Conservation (phyloP, 1,140 invertebrate species). For the Lordiphosa clarofinis region DNA sequence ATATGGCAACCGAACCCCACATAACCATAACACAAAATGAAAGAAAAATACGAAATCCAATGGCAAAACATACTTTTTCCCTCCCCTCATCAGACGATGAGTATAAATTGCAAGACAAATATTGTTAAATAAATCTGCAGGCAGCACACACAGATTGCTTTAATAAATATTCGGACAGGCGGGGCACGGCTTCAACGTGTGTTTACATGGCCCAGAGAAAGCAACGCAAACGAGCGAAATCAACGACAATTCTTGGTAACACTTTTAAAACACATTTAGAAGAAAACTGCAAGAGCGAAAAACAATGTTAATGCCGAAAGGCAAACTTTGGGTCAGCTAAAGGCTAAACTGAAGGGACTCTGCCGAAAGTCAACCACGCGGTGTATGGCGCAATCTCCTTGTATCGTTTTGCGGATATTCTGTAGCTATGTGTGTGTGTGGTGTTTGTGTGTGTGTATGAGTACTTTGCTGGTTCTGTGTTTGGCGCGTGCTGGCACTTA, state of each 20-base stretch:
- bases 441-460: neutral
- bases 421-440: conserved; percentile 8
- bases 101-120: conserved; percentile 65
- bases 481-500: conserved; percentile 62
- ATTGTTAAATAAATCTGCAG: conserved; percentile 61
- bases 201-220: conserved; percentile 46
- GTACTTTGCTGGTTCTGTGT: conserved; percentile 16
- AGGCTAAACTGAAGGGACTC: neutral
- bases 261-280: conserved; percentile 74
- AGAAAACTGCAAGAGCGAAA: conserved; percentile 18
- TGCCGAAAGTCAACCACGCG: conserved; percentile 45
- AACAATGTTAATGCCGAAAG: conserved; percentile 57
- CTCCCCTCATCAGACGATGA: conserved; percentile 4
- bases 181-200: conserved; percentile 35
- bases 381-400: conserved; percentile 67
- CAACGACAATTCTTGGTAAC: conserved; percentile 60
- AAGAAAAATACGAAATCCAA: conserved; percentile 6
- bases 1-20: conserved; percentile 12
- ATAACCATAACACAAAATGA: conserved; percentile 10
- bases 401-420: conserved; percentile 19
- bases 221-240: conserved; percentile 34
- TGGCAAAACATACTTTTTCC: conserved; percentile 9
- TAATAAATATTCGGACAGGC: conserved; percentile 63
- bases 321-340: conserved; percentile 58
- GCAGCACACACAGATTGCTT: conserved; percentile 62